Evolutionary conservation across 2,888 invertebrate genomes (phyloP).

Genomic region (Drosophila eohydei): DNA sequence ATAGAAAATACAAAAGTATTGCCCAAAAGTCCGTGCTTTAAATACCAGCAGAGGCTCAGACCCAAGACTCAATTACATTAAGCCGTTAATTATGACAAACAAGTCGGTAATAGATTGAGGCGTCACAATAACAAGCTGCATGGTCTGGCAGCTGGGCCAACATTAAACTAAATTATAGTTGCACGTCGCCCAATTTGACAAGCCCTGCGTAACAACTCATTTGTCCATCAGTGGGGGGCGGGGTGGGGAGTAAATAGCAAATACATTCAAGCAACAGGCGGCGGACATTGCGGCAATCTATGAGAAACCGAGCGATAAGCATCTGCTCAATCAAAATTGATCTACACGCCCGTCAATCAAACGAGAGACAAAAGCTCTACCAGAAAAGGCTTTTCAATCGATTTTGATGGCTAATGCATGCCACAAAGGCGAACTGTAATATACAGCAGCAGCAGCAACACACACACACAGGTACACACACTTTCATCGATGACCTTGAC

Average conservation of each 20-base stretch:
- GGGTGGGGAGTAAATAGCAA: not conserved
- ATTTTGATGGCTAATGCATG: conserved; percentile 38
- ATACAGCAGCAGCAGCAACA: conserved; percentile 27
- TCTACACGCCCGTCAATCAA: conserved; percentile 75
- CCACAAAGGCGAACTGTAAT: conserved; percentile 56
- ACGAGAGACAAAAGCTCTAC: conserved; percentile 43
- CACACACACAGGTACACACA: conserved; percentile 44
- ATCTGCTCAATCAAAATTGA: conserved; percentile 70
- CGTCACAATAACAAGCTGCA: conserved; percentile 40
- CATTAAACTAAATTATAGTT: conserved; percentile 51
- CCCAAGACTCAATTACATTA: conserved; percentile 47
- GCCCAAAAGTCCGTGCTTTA: conserved; percentile 1
- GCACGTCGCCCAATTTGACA: conserved; percentile 44
- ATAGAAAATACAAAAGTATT: conserved; percentile 8
- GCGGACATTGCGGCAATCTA: conserved; percentile 56
- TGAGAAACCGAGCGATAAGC: conserved; percentile 42
- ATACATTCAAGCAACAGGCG: conserved; percentile 15
- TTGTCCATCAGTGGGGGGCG: conserved; percentile 53
- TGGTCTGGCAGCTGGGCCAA: conserved; percentile 24
- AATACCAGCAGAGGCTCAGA: not conserved
- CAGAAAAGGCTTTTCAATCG: conserved; percentile 42
- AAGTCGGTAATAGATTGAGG: conserved; percentile 36
- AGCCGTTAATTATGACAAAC: conserved; percentile 60
- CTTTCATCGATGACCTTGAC: conserved; percentile 84
- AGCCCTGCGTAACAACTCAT: conserved; percentile 49